A percentile compares a stretch with the other conserved stretches of the same genome.
Evolutionary conservation across 2,113 vertebrate genomes (phyloP).

Genomic region (Campylomormyrus numenius): DNA sequence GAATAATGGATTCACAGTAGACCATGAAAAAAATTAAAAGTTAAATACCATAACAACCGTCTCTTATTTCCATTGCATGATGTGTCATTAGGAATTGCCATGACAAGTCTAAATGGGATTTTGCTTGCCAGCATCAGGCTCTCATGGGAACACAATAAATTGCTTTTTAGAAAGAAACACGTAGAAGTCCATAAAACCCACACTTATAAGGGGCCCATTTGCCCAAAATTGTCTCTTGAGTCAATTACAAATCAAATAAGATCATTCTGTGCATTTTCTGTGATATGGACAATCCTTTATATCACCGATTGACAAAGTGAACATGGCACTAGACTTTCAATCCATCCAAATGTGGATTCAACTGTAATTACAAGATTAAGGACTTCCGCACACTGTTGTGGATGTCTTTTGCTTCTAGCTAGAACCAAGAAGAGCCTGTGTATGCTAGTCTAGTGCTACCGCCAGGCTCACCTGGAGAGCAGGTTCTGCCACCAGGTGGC

Average conservation of each 20-base stretch:
- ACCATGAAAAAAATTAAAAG: neutral
- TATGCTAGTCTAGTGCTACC: neutral
- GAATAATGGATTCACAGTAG: neutral
- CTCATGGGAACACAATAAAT: neutral
- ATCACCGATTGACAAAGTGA: neutral
- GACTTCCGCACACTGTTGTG: neutral
- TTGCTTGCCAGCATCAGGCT: neutral
- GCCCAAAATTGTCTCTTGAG: neutral
- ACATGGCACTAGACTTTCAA: neutral
- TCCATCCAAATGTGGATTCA: neutral
- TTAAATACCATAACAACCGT: neutral
- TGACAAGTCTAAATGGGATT: neutral
- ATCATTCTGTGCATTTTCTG: neutral
- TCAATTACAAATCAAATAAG: neutral
- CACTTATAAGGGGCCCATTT: neutral
- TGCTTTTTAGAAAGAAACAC: slow-evolving; percentile 9
- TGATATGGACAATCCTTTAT: neutral
- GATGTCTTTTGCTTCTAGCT: neutral
- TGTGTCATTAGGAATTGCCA: neutral
- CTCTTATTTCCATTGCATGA: neutral
- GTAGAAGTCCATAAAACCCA: neutral
- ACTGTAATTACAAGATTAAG: neutral
- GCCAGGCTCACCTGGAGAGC: neutral
- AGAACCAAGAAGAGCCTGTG: neutral
- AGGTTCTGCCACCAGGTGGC: neutral